Evolutionary conservation across 2,113 vertebrate genomes (phyloP).

Genomic region (Ancistrus triradiatus): DNA sequence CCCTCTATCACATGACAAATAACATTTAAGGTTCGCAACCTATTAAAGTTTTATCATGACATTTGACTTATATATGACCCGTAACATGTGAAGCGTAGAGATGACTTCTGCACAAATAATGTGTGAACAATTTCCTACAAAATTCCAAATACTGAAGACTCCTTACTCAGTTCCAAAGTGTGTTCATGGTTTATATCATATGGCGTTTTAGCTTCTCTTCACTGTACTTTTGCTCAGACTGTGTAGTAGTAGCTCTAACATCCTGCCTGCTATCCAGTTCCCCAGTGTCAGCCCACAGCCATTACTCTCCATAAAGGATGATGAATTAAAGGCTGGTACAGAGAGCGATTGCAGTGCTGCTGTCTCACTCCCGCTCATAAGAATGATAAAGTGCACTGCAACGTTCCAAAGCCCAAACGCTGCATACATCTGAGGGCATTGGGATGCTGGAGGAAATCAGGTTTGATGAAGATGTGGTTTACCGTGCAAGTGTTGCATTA

Average conservation of each 20-base stretch:
- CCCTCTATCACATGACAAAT: too few relatives aligned
- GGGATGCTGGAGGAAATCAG: slow-evolving; percentile 37
- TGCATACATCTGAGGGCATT: slow-evolving; percentile 24
- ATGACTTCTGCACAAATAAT: too few relatives aligned
- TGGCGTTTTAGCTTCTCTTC: slow-evolving; percentile 3
- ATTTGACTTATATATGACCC: slow-evolving; percentile 37
- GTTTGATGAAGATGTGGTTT: slow-evolving; percentile 23
- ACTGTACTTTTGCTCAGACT: background rate
- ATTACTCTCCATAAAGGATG: slow-evolving; percentile 80
- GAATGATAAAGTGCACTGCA: slow-evolving; percentile 73
- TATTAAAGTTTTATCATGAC: slow-evolving; percentile 39
- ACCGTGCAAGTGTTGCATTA: slow-evolving; percentile 13
- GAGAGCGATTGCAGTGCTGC: slow-evolving; percentile 55
- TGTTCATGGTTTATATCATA: slow-evolving; percentile 1
- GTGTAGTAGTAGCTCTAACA: slow-evolving; percentile 24
- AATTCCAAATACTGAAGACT: background rate
- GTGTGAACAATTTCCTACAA: too few relatives aligned
- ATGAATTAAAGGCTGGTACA: slow-evolving; percentile 69
- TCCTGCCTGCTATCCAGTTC: slow-evolving; percentile 47
- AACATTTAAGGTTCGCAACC: slow-evolving; percentile 33
- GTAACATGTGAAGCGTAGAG: too few relatives aligned
- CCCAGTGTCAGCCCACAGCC: slow-evolving; percentile 60
- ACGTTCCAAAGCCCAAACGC: slow-evolving; percentile 41
- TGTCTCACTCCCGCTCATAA: slow-evolving; percentile 66
- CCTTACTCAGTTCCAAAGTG: background rate